Conservation (phyloP, 2,888 invertebrate genomes). For the Euproctis similis region DNA sequence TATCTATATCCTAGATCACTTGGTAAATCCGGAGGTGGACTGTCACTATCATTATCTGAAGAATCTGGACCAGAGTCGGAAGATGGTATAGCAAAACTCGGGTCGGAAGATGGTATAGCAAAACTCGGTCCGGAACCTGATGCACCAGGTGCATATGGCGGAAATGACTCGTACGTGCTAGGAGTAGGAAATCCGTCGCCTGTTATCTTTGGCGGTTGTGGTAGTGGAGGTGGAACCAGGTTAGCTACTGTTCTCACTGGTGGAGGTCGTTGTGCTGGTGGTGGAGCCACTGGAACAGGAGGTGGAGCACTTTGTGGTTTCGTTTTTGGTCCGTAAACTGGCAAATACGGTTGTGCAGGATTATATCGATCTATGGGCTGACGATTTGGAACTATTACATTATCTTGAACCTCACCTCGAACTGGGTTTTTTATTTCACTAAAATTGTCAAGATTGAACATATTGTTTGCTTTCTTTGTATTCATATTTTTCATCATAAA, state of each 20-base stretch:
- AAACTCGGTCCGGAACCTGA: constrained; percentile 23
- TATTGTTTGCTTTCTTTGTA: constrained; percentile 47
- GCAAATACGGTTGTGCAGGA: constrained; percentile 66
- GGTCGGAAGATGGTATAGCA: constrained; percentile 31
- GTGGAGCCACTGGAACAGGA: constrained; percentile 1
- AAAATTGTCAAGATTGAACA: constrained; percentile 54
- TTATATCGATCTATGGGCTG: constrained; percentile 63
- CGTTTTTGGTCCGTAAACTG: constrained; percentile 47
- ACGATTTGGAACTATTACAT: constrained; percentile 22
- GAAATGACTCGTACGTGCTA: constrained; percentile 57
- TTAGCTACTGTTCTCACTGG: constrained; percentile 25
- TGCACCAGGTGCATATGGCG: constrained; percentile 46
- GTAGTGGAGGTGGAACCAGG: constrained; percentile 18
- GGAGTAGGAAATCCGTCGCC: constrained; percentile 52
- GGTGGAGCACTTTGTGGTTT: constrained; percentile 38
- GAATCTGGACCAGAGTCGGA: constrained; percentile 29
- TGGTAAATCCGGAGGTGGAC: constrained; percentile 18
- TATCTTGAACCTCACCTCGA: constrained; percentile 62
- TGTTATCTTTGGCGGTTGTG: constrained; percentile 24
- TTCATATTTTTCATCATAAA: constrained; percentile 55
- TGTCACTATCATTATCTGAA: constrained; percentile 27
- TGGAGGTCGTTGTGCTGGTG: constrained; percentile 39
- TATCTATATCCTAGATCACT: constrained; percentile 50
- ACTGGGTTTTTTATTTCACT: constrained; percentile 37
- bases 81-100: constrained; percentile 31